These are phyloP conservation scores for Palythoa grandis DNA, from an alignment of 92 coral and sea anemone genomes.

Conservation along the genomic window DNA sequence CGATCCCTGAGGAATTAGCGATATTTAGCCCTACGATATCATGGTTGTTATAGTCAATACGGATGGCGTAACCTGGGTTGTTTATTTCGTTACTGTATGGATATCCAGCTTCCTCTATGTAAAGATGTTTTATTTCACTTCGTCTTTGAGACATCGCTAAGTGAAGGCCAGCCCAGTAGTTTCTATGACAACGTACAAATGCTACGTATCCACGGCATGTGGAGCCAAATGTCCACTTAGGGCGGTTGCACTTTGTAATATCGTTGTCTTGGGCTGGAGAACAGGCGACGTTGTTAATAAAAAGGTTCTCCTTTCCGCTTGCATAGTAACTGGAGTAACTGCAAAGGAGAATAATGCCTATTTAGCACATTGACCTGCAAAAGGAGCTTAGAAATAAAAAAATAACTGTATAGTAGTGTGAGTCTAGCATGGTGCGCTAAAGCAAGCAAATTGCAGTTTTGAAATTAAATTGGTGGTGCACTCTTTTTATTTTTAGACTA, in stretches of 20 bases:
- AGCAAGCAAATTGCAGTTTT: too few relatives aligned
- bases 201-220: constrained; percentile 40
- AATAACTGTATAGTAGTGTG: too few relatives aligned
- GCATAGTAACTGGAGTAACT: constrained; percentile 11
- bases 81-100: constrained; percentile 61
- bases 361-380: too few relatives aligned
- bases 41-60: constrained; percentile 61
- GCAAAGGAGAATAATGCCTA: neutral
- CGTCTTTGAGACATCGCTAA: constrained; percentile 53
- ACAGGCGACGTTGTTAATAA: neutral
- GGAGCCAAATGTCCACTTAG: constrained; percentile 36
- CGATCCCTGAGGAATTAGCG: constrained; percentile 51
- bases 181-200: constrained; percentile 40
- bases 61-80: constrained; percentile 56
- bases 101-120: neutral
- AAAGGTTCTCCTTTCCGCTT: constrained; percentile 20
- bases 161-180: constrained; percentile 72
- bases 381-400: too few relatives aligned
- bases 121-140: constrained; percentile 7
- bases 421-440: too few relatives aligned
- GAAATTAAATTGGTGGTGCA: too few relatives aligned
- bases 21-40: constrained; percentile 54
- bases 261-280: constrained; percentile 10
- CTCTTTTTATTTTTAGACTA: too few relatives aligned
- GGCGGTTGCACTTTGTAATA: too few relatives aligned